phyloP scores from a whole-genome alignment of 2,113 vertebrate species.

The Podiceps cristatus region DNA sequence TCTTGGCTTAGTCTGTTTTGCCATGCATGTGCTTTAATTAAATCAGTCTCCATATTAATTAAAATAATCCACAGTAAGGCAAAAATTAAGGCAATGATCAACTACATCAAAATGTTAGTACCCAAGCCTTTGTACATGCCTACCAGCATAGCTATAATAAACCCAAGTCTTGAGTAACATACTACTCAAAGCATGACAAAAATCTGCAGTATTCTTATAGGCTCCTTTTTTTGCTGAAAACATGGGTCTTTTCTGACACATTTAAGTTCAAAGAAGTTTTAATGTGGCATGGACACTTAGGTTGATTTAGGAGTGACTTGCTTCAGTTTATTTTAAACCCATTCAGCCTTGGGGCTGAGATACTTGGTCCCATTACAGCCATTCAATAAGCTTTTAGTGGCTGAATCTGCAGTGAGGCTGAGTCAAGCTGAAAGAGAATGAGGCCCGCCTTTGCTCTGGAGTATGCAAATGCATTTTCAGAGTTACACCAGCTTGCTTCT shows the following conservation, averaged over 20 bases:
- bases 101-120: neutral
- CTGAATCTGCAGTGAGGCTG: neutral
- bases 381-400: neutral
- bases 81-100: neutral
- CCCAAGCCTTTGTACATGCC: neutral
- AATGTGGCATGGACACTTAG: neutral
- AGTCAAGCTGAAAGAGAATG: neutral
- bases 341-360: neutral
- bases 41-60: neutral
- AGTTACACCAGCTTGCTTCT: neutral
- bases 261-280: conserved; percentile 3
- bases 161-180: neutral
- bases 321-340: neutral
- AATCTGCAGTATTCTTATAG: neutral
- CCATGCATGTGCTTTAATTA: neutral
- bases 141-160: neutral
- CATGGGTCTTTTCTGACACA: neutral
- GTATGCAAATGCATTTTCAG: neutral
- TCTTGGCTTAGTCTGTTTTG: neutral
- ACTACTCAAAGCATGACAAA: neutral
- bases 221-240: neutral
- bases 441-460: neutral
- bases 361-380: neutral
- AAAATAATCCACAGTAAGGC: neutral
- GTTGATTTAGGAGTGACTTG: neutral